phyloP scores from a whole-genome alignment of 1,140 invertebrate species.

The Pseudomyrmex cubaensis region DNA sequence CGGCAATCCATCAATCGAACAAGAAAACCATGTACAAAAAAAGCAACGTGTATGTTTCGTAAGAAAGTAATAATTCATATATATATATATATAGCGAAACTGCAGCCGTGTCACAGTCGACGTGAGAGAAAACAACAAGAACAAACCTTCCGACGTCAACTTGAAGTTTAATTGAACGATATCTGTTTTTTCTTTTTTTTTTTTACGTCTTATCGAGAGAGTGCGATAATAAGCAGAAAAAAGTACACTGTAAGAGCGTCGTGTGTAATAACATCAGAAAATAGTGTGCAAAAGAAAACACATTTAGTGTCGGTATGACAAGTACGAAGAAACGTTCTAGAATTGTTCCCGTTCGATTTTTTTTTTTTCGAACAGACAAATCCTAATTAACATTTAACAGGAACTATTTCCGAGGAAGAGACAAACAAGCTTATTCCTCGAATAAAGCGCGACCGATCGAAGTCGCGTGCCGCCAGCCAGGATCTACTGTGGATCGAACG shows the following conservation, averaged over 20 bases:
- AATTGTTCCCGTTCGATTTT: conserved; percentile 1
- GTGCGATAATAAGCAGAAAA: conserved; percentile 43
- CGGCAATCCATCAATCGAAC: neutral
- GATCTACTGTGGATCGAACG: neutral
- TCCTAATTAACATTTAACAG: too few relatives aligned
- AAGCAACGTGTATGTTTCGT: conserved; percentile 17
- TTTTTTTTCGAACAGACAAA: too few relatives aligned
- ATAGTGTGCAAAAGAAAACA: conserved; percentile 23
- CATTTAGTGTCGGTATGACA: conserved; percentile 26
- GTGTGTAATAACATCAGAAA: conserved; percentile 4
- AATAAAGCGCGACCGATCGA: too few relatives aligned
- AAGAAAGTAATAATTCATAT: conserved; percentile 30
- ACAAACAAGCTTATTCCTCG: too few relatives aligned
- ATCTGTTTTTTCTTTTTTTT: neutral
- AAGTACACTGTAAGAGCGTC: neutral
- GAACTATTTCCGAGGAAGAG: too few relatives aligned
- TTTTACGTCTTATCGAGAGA: neutral
- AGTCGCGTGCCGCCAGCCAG: too few relatives aligned
- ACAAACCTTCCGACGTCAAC: conserved; percentile 1
- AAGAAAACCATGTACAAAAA: conserved; percentile 29
- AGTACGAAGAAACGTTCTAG: neutral
- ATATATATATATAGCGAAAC: neutral
- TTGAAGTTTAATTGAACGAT: conserved; percentile 6
- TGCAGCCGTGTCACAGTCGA: conserved; percentile 1
- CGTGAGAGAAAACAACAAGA: conserved; percentile 22